A percentile compares a stretch with the other conserved stretches of the same genome.
Conservation (phyloP, 2,797 vertebrate genomes). For the Poecile montanus region DNA sequence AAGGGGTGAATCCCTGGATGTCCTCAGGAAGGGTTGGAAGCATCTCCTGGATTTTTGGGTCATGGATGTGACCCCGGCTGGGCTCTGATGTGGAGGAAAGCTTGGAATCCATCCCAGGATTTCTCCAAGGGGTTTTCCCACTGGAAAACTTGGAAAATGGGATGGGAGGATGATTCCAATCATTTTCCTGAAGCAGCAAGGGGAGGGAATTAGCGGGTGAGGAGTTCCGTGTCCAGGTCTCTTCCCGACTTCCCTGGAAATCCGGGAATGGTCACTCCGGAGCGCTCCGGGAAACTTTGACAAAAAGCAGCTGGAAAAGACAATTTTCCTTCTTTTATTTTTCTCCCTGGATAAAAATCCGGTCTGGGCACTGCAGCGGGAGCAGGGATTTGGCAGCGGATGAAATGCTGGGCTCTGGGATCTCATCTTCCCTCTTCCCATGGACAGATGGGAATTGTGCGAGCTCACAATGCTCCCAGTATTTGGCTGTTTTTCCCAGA, state of each 20-base stretch:
- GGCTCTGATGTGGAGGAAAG: not conserved
- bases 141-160: not conserved
- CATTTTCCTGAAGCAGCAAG: not conserved
- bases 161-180: not conserved
- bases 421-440: constrained; percentile 5
- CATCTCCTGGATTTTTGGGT: not conserved
- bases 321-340: constrained; percentile 34
- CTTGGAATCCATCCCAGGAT: not conserved
- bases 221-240: not conserved
- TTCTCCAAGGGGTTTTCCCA: not conserved
- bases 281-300: not conserved
- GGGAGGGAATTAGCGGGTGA: no score
- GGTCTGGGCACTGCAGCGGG: not conserved
- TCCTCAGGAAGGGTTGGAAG: rapidly evolving
- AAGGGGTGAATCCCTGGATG: not conserved
- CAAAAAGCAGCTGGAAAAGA: constrained; percentile 49
- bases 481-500: not conserved
- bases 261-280: not conserved
- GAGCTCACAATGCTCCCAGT: not conserved
- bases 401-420: not conserved
- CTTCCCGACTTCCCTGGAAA: not conserved
- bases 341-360: constrained; percentile 12
- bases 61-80: rapidly evolving
- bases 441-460: constrained; percentile 58
- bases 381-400: constrained; percentile 25